Evolutionary conservation across 2,797 vertebrate species (phyloP).

Genomic region (Zalophus californianus): DNA sequence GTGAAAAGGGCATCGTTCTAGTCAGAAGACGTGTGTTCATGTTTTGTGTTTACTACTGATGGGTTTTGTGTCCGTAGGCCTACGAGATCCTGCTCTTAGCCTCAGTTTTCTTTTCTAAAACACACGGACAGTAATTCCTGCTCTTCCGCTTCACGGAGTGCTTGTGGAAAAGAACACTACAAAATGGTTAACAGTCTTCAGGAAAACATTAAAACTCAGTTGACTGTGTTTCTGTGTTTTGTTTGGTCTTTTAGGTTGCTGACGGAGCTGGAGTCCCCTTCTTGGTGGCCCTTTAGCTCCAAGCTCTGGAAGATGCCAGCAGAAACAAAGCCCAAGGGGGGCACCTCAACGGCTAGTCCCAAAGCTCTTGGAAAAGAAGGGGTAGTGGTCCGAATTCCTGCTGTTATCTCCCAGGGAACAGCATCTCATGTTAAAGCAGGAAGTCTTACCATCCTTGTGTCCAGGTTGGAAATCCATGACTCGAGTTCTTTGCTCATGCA

Average conservation of each 20-base stretch:
- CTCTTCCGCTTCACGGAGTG: neutral
- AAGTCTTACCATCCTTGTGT: slow-evolving; percentile 90
- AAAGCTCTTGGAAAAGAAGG: slow-evolving; percentile 86
- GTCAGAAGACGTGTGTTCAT: neutral
- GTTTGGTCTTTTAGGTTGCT: slow-evolving; percentile 89
- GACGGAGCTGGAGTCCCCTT: slow-evolving; percentile 94
- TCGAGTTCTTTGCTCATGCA: slow-evolving; percentile 90
- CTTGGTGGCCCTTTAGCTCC: slow-evolving; percentile 96
- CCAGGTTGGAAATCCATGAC: slow-evolving; percentile 92
- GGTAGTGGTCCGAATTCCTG: slow-evolving; percentile 91
- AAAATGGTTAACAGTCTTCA: neutral
- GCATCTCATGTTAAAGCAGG: slow-evolving; percentile 91
- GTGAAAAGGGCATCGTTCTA: neutral
- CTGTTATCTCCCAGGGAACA: slow-evolving; percentile 89
- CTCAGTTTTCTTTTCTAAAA: neutral
- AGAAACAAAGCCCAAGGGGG: slow-evolving; percentile 85
- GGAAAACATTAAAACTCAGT: neutral
- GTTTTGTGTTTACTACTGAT: neutral
- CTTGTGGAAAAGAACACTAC: neutral
- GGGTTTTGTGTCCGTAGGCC: neutral
- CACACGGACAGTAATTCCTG: neutral
- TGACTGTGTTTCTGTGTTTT: neutral
- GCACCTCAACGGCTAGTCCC: neutral
- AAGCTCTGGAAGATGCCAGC: slow-evolving; percentile 91
- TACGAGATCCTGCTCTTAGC: neutral